Conservation (phyloP, 2,113 vertebrate species). For the Pardalotus punctatus region DNA sequence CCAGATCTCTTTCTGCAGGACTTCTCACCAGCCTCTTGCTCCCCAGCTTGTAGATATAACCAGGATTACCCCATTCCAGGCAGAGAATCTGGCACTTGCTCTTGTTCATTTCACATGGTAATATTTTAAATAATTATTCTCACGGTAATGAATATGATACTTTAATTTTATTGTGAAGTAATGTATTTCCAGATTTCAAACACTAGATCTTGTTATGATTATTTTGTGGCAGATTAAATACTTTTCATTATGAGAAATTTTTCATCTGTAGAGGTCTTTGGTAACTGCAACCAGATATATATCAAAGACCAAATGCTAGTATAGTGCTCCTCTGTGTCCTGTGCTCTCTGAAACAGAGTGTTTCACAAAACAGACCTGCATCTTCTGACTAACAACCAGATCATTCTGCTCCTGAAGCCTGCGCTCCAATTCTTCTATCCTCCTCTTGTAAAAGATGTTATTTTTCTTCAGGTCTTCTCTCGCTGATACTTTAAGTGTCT, state of each 20-base stretch:
- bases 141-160: background rate
- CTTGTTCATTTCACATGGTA: background rate
- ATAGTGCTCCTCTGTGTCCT: background rate
- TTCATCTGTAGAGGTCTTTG: background rate
- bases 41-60: background rate
- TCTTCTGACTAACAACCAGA: slow-evolving; percentile 75
- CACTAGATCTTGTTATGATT: background rate
- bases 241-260: background rate
- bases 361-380: slow-evolving; percentile 76
- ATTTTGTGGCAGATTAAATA: background rate
- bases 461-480: slow-evolving; percentile 73
- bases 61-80: background rate
- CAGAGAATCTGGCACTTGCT: background rate
- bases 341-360: background rate
- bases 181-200: background rate
- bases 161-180: background rate
- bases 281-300: background rate
- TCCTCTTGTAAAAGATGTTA: slow-evolving; percentile 73
- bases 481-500: slow-evolving; percentile 69
- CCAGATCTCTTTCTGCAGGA: background rate
- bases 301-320: background rate
- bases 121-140: background rate
- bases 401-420: slow-evolving; percentile 83
- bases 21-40: background rate
- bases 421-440: slow-evolving; percentile 78